Base-by-base conservation (phyloP, 2,797 vertebrate species). In the Percopsis omiscomaycus region DNA sequence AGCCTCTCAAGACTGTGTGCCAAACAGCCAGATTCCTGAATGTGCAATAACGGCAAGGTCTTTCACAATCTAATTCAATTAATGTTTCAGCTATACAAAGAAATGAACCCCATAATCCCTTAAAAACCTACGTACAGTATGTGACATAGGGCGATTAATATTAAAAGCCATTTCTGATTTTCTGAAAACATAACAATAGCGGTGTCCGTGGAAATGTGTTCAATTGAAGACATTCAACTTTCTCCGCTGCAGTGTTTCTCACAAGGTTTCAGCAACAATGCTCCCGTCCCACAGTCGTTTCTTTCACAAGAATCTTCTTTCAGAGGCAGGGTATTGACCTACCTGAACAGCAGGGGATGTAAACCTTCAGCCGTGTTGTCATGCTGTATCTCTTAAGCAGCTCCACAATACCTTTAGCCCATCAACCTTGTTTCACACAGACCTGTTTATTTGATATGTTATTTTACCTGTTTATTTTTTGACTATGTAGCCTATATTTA, bases 21-120 rank as follows among this genome's bases (percentile, higher is more conserved):
- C 80, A 82, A 81, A 69, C 80, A 75, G 81, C 80, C 64, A 78
- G 79, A 81, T 79, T 84, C 71, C 79, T 88, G 62, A 77, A 77
- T 64, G 69, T 71, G 76, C 64, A 59, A 61, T 49, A 75, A 77
- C 49, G n/a, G 49, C 44, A 72, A 59, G 51, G 16, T 16, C 32
- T 59, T 74, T 81, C 61, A 76, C 70, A 71, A 22, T 22, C 22
- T 22, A 22, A 22, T 22, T 22, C 22, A 76, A 78, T 71, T 65
- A 66, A 75, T 75, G 61, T 66, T 79, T 80, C 73, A 77, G 77
- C 77, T 73, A 64, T 77, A 4, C 3, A 47, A 77, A 79, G 51
- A 44, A 69, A 72, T 59, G 9, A 60, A 68, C 2, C 3, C 9
- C 3, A 61, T 63, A 69, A 63, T 49, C 15, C 29, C 62, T 72